phyloP scores from a whole-genome alignment of 2,797 vertebrate species.

The Poeciliopsis paucimaculata region DNA sequence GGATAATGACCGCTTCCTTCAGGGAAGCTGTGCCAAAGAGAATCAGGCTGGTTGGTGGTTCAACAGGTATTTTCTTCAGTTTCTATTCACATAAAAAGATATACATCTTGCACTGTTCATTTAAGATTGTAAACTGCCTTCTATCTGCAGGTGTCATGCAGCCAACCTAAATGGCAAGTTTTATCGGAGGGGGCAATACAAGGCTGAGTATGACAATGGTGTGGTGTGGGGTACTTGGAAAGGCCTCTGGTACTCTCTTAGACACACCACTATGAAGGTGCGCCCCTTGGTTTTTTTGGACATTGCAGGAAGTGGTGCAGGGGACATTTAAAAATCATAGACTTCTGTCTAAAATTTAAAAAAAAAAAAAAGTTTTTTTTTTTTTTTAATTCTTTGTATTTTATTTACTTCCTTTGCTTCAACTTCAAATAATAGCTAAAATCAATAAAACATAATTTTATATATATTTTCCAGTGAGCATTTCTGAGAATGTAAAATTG shows the following conservation, averaged over 20 bases:
- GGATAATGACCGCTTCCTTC: constrained; percentile 88
- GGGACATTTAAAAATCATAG: constrained; percentile 60
- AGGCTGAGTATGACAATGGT: constrained; percentile 81
- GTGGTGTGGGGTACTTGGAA: constrained; percentile 90
- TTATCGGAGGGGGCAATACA: constrained; percentile 85
- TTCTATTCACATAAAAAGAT: background rate
- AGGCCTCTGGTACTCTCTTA: constrained; percentile 90
- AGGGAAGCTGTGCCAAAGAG: constrained; percentile 88
- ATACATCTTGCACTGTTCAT: background rate
- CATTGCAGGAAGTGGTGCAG: constrained; percentile 82
- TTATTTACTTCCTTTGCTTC: constrained; percentile 34
- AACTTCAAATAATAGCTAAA: constrained; percentile 15
- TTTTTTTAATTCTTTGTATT: constrained; percentile 13
- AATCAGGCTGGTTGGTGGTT: constrained; percentile 92
- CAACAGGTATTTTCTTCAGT: constrained; percentile 83
- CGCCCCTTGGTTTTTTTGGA: constrained; percentile 83
- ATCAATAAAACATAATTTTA: background rate
- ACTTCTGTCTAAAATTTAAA: background rate
- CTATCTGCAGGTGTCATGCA: constrained; percentile 83
- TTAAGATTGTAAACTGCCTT: constrained; percentile 1
- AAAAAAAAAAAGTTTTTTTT: background rate
- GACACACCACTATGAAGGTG: constrained; percentile 89
- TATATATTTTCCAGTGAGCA: constrained; percentile 10
- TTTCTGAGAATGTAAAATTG: constrained; percentile 30
- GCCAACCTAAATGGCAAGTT: constrained; percentile 89